phyloP scores from a whole-genome alignment of 2,113 vertebrate species.

The Odontophorus gujanensis region DNA sequence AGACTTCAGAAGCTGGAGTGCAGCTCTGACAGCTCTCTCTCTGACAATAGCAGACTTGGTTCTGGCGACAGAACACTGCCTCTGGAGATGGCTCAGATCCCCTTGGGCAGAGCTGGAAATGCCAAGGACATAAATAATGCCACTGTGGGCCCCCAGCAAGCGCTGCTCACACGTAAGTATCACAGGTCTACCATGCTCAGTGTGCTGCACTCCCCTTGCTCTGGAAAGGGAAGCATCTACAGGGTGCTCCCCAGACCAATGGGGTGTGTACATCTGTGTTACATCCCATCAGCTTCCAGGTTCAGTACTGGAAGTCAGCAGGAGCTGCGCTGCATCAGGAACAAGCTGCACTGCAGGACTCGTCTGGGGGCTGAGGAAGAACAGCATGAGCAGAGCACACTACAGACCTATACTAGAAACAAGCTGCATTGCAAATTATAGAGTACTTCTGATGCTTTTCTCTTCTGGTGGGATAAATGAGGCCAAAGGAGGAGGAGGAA shows the following conservation, averaged over 20 bases:
- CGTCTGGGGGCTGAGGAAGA: neutral
- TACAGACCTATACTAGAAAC: neutral
- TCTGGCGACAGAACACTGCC: conserved; percentile 22
- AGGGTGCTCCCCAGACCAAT: accelerated
- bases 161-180: neutral
- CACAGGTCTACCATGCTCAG: neutral
- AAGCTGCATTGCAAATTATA: accelerated
- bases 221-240: neutral
- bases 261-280: neutral
- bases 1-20: conserved; percentile 32
- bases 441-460: neutral
- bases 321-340: neutral
- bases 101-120: conserved; percentile 11
- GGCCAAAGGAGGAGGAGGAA: neutral
- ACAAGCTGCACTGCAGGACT: neutral
- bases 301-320: neutral
- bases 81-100: conserved; percentile 31
- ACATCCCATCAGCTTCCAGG: accelerated
- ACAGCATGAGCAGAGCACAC: neutral
- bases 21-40: conserved; percentile 37
- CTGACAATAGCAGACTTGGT: conserved; percentile 48
- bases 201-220: accelerated
- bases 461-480: neutral
- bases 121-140: conserved; percentile 53
- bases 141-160: neutral